Conservation (phyloP, 2,888 invertebrate genomes). For the Hecatera dysodea region DNA sequence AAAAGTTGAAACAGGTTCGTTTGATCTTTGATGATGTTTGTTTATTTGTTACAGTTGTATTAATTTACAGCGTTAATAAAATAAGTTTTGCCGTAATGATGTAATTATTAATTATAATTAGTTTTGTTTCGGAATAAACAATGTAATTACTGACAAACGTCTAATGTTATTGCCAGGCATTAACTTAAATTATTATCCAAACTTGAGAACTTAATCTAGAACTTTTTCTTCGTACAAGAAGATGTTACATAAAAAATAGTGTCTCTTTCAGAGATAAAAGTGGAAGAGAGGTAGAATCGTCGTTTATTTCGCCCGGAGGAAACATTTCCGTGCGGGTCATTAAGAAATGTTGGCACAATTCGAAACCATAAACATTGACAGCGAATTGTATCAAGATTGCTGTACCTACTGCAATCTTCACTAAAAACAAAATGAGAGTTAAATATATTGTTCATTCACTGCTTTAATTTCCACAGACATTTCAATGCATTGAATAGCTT, state of each 20-base stretch:
- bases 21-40: conserved; percentile 20
- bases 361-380: conserved; percentile 19
- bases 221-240: conserved; percentile 4
- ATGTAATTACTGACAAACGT: conserved; percentile 25
- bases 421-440: background rate
- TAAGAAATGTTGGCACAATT: conserved; percentile 32
- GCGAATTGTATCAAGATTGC: conserved; percentile 16
- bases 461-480: background rate
- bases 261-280: conserved; percentile 8
- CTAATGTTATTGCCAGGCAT: conserved; percentile 31
- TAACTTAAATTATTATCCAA: conserved; percentile 21
- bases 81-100: background rate
- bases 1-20: conserved; percentile 36
- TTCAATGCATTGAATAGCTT: too few relatives aligned
- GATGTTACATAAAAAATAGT: conserved; percentile 13
- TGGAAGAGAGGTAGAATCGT: background rate
- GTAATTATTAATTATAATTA: background rate
- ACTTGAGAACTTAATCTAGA: conserved; percentile 25
- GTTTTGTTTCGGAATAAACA: conserved; percentile 38
- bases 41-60: conserved; percentile 24
- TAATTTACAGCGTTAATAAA: conserved; percentile 1
- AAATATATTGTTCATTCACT: background rate
- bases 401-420: conserved; percentile 1
- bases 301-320: conserved; percentile 11
- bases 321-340: conserved; percentile 11